Base-by-base conservation (phyloP, 2,113 vertebrate genomes). In the Eubucco bourcierii region DNA sequence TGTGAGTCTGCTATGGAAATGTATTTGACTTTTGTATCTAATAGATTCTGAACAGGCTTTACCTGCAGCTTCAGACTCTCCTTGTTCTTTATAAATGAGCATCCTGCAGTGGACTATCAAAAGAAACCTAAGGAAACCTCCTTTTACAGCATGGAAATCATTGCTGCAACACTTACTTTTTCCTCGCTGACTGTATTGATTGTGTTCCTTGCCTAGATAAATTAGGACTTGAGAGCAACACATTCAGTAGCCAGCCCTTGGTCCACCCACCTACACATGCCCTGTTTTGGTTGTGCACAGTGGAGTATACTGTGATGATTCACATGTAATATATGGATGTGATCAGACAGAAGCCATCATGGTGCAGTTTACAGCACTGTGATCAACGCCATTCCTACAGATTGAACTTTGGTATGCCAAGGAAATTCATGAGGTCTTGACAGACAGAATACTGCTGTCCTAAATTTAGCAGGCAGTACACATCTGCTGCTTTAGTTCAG, bases 371-470 rank as follows among this genome's bases (percentile, higher is more conserved):
- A 34, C 53, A 79, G 74, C 4, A 2, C 27, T 41, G 59, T 55
- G 31, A 61, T 10, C n/a, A 23, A 9, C 0, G 3, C 37, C 9
- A 1, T 2, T 3, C 46, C 39, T 5, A 2, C 2, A 4, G 75
- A 28, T 25, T 65, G 41, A 5, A 10, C 31, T 28, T 58, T 2
- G 0, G 2, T 4, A 7, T 0, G 1, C 29, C n/a, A n/a, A 29
- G 25, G 44, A 50, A 82, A 74, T 59, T 16, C 27, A 0, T 17
- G 6, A 4, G 18, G 12, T 25, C 21, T n/a, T 2, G 0, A 17
- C 0, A 71, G 31, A 9, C 16, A 7, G 10, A 3, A 14, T 34
- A 7, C 56, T 24, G n/a, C 65, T 63, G 41, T 41, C 20, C 15
- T 41, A 18, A 18, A 33, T 29, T 74, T 56, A 9, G 39, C 2